Evolutionary conservation across 2,888 invertebrate genomes (phyloP), one percentile per base, ranked within the genome.

Genomic region (Agonopterix subpropinquella): DNA sequence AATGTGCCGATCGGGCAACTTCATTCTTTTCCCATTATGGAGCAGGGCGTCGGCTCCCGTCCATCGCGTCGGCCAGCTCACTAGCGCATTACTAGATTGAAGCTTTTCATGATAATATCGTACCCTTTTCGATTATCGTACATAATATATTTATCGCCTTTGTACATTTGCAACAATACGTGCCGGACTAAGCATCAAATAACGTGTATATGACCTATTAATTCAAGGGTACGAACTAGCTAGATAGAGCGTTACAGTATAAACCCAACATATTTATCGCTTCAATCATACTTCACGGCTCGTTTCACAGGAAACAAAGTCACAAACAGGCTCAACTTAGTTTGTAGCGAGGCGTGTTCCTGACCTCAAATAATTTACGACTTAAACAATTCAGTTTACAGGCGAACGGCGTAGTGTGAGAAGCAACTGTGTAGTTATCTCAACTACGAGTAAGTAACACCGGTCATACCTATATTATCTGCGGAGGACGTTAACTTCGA

Each of bases 291-390:
- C 60, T 73, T 71, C 63, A 67, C 63, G 65, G 65, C 59, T 67
- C 64, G 67, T 61, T 65, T 64, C 65, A 70, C 66, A 63, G 62
- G 58, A 61, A 73, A 76, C 69, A 73, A 76, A 77, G 73, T 76
- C 74, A 73, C 68, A 70, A 75, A 67, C 77, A 76, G 73, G 65
- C 69, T 56, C 64, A 70, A 75, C 71, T 71, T 62, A 76, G 74
- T 74, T 67, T 59, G 54, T 64, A 60, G 63, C 64, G 64, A 70
- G 70, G 69, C 62, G 70, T 80, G 75, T 73, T 74, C 65, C 75
- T 70, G 75, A 77, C 75, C 76, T 77, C 70, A 75, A 77, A 77
- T 82, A 80, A 82, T 82, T 80, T 80, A 80, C 73, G 77, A 77
- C 70, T 78, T 69, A 61, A 75, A 77, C 76, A 75, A 77, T 78